Base-by-base conservation (phyloP, 2,888 invertebrate genomes). In the Halocaridina rubra region DNA sequence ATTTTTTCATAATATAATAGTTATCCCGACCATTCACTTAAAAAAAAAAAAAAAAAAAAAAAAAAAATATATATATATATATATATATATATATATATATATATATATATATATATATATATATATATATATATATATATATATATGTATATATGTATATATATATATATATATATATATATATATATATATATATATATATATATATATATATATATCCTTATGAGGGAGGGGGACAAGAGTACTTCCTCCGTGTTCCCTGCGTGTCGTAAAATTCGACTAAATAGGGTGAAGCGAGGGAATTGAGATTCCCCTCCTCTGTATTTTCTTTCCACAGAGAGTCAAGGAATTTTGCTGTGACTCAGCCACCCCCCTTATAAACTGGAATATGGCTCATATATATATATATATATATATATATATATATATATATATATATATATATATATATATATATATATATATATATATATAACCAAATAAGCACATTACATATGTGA, bases 1-100 rank as follows among this genome's bases (percentile, higher is more conserved):
- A n/a, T n/a, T n/a, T n/a, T n/a, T n/a, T n/a, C n/a, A n/a, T n/a
- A n/a, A n/a, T n/a, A n/a, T n/a, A n/a, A n/a, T n/a, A 19, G 7
- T 57, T 19, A 19, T 19, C 22, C n/a, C 22, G 22, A 4, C n/a
- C 22, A 57, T 57, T 19, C 22, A 57, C 4, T 19, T 57, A 57
- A 19, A 57, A 19, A 57, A 3, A 57, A 19, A 57, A 19, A 57
- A 19, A 57, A 19, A 57, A 19, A 57, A 19, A 57, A 24, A 67
- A 24, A 67, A 24, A 67, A 24, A 67, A 24, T 19, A 27, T 67
- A 67, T 67, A 67, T 67, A 67, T 67, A 67, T 29, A 29, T 29
- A 69, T 30, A 69, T 69, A 69, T 69, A 69, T 69, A 69, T 29
- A 69, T 69, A 69, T 69, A 69, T 69, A 67, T 24, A 67, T 67